Percentiles rank a stretch among this genome's conserved stretches.
Conservation (phyloP, 1,140 invertebrate genomes). For the Pteromalus puparum region DNA sequence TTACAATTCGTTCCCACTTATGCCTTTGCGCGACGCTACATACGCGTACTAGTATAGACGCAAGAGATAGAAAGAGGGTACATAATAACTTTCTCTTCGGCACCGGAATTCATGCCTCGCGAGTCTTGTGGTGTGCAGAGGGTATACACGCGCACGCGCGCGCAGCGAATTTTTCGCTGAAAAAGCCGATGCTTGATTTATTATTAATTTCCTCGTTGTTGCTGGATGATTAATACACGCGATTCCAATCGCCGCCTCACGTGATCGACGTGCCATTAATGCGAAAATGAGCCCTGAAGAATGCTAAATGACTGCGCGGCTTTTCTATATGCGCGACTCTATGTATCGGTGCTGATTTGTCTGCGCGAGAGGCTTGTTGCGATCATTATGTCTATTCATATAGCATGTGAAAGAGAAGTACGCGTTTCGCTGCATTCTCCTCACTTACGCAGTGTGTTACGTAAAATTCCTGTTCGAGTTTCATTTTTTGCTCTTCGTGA, state of each 20-base stretch:
- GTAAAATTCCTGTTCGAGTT: neutral
- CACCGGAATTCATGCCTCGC: neutral
- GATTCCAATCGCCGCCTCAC: neutral
- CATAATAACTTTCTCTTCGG: conserved; percentile 29
- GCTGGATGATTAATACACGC: conserved; percentile 25
- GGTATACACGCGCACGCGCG: neutral
- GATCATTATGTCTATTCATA: neutral
- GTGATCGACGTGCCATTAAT: conserved; percentile 23
- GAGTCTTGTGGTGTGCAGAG: neutral
- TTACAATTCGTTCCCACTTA: conserved; percentile 26
- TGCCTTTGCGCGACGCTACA: neutral
- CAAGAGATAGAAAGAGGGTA: neutral
- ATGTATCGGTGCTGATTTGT: neutral
- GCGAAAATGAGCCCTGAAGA: neutral
- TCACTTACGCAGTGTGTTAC: too few species aligned
- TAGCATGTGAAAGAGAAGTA: neutral
- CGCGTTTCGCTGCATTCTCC: neutral
- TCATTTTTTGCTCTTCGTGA: neutral
- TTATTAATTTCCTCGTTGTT: conserved; percentile 44
- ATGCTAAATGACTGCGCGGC: neutral
- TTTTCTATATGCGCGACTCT: neutral
- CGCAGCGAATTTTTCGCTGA: neutral
- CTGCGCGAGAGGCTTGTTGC: neutral
- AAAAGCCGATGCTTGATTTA: conserved; percentile 38
- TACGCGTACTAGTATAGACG: neutral